phyloP scores from a whole-genome alignment of 2,888 invertebrate species.

The Cyaniris semiargus region DNA sequence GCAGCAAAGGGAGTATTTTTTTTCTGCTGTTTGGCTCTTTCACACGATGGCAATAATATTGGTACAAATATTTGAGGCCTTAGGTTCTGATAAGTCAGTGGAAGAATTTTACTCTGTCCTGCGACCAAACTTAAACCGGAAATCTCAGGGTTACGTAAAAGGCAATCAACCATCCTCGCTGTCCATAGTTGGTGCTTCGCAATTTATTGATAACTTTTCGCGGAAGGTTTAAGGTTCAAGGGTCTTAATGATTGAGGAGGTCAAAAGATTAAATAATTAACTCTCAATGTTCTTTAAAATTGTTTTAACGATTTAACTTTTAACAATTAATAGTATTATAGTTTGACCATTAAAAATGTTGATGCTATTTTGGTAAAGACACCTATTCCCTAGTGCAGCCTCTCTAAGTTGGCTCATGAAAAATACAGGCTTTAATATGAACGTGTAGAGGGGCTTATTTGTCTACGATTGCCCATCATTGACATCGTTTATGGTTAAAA shows the following conservation, averaged over 20 bases:
- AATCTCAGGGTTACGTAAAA: background rate
- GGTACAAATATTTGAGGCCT: background rate
- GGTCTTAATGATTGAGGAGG: background rate
- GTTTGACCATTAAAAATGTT: background rate
- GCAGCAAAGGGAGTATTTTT: too few relatives aligned
- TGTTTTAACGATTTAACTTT: background rate
- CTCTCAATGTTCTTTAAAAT: background rate
- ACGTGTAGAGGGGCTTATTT: too few relatives aligned
- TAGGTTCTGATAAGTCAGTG: too few relatives aligned
- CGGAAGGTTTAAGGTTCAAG: background rate
- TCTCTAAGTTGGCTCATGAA: too few relatives aligned
- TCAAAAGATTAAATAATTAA: background rate
- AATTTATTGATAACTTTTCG: conserved; percentile 6
- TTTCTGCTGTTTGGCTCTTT: too few relatives aligned
- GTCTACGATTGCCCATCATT: too few relatives aligned
- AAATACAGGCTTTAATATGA: too few relatives aligned
- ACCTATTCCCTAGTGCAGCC: too few relatives aligned
- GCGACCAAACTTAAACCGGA: background rate
- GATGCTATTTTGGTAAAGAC: too few relatives aligned
- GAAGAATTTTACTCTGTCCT: background rate
- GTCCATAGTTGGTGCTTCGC: background rate
- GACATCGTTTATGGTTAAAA: too few relatives aligned
- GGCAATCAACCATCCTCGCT: background rate
- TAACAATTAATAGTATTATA: background rate
- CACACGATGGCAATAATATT: too few relatives aligned